Conservation (phyloP, 1,140 invertebrate genomes). For the Ceratina japonica region DNA sequence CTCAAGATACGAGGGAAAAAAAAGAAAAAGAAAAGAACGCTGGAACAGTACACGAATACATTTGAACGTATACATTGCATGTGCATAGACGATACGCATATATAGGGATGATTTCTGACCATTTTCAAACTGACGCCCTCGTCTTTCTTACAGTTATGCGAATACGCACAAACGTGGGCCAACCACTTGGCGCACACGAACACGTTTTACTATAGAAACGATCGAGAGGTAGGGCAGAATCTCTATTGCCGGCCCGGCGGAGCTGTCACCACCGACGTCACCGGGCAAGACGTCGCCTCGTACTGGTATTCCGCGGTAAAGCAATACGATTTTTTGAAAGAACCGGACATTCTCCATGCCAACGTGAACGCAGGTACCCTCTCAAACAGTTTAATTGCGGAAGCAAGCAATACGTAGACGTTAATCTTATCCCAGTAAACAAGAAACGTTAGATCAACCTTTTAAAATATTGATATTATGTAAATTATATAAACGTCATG, state of each 20-base stretch:
- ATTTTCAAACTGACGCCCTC: too few relatives aligned
- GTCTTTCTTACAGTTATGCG: constrained; percentile 83
- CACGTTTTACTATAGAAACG: constrained; percentile 87
- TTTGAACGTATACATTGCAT: too few relatives aligned
- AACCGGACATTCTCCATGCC: constrained; percentile 85
- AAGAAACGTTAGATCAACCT: too few relatives aligned
- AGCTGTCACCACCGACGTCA: constrained; percentile 83
- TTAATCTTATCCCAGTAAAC: too few relatives aligned
- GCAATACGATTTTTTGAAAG: constrained; percentile 88
- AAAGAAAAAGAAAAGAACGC: not conserved
- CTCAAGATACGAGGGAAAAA: not conserved
- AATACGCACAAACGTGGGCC: constrained; percentile 91
- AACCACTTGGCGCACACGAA: constrained; percentile 90
- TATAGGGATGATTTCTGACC: too few relatives aligned
- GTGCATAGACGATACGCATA: too few relatives aligned
- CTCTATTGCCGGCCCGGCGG: constrained; percentile 86
- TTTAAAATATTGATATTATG: too few relatives aligned
- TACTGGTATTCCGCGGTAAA: constrained; percentile 92
- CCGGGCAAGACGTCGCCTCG: constrained; percentile 90
- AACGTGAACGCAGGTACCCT: constrained; percentile 88
- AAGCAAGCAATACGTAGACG: too few relatives aligned
- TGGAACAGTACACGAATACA: too few relatives aligned
- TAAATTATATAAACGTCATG: too few relatives aligned
- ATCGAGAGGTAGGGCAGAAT: constrained; percentile 88
- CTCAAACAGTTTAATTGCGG: too few relatives aligned